Evolutionary conservation across 1,140 invertebrate species (phyloP), one percentile per base, ranked within the genome.

Genomic region (Streblospio benedicti): DNA sequence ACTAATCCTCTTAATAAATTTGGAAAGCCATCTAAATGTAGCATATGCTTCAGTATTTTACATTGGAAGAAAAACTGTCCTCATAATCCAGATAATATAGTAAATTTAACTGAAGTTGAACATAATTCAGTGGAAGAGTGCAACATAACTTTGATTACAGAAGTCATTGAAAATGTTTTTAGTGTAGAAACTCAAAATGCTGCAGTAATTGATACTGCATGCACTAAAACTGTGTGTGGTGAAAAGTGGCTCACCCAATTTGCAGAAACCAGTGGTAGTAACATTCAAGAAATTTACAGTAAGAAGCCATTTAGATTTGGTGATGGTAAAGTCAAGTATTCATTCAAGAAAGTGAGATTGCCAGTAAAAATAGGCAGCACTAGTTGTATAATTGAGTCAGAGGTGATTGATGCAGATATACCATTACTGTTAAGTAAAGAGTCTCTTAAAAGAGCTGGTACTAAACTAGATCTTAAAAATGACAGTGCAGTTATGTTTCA

Each of bases 381-480:
- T 32, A 41, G 45, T 18, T 66, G 59, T 30, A 45, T 56, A 12
- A 64, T 66, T n/a, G 43, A 59, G 14, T 57, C 59, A 27, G 59
- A 66, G 54, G 57, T 66, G 20, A 57, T 64, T 5, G 32, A 55
- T 30, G 16, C 53, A 23, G 57, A 64, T 35, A 61, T 66, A 0
- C 63, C 62, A 54, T 43, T 66, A 20, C 33, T 66, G 27, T 28
- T 64, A 9, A 62, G 65, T 50, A 64, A 64, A 32, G 23, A 16
- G 2, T 55, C 62, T 32, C 30, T 63, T 2, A 62, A n/a, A n/a
- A n/a, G 41, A 49, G 64, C 58, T 16, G 54, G 31, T 35, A 56
- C 60, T 41, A 31, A 55, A 6, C 23, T 64, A 6, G 60, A 66
- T 25, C 27, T 64, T 12, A 49, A 57, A 16, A 58, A 63, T 47